Base-by-base conservation (phyloP, 2,797 vertebrate species). In the Nasua narica region DNA sequence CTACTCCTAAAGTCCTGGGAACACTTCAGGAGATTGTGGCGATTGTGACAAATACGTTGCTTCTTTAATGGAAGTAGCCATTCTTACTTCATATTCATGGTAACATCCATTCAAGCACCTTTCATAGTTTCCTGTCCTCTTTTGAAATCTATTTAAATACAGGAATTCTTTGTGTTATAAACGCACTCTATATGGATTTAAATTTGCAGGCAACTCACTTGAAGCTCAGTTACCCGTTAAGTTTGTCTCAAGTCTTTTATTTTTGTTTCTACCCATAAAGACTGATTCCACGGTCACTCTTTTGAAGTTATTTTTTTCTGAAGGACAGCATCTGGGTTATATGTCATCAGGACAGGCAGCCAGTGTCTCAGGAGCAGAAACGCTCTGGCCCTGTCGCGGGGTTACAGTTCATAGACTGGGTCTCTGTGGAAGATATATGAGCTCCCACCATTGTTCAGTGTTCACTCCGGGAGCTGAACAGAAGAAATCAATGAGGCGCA, bases 401-500 rank as follows among this genome's bases (percentile, higher is more conserved):
- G 98, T 98, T 98, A 98, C 97, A 98, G 98, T 98, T 98, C 98
- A 98, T 95, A 98, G 98, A 98, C 97, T 82, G 76, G 97, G 98
- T 98, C 98, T 97, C 96, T 87, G 93, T 58, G 72, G 95, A 98
- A 98, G 98, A 99, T 98, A 87, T 98, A 98, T 98, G 97, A 98
- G 97, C 91, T 95, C 97, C 95, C 5, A 77, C 95, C 97, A 95
- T 97, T 98, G 98, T 97, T 97, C 98, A 98, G 97, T 97, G 98
- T 95, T 98, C 97, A 97, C 98, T 98, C 96, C 94, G 96, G 65
- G 96, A 97, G 76, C 96, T 98, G 98, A 98, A 98, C 97, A 97
- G 98, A 97, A 97, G 97, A 98, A 98, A 98, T 98, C 98, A 99
- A 98, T 98, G 98, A 99, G 98, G 98, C 90, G 0, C 97, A 98